Evolutionary conservation across 2,888 invertebrate genomes (phyloP), one percentile per base, ranked within the genome.

Genomic region (Endomychus coccineus): DNA sequence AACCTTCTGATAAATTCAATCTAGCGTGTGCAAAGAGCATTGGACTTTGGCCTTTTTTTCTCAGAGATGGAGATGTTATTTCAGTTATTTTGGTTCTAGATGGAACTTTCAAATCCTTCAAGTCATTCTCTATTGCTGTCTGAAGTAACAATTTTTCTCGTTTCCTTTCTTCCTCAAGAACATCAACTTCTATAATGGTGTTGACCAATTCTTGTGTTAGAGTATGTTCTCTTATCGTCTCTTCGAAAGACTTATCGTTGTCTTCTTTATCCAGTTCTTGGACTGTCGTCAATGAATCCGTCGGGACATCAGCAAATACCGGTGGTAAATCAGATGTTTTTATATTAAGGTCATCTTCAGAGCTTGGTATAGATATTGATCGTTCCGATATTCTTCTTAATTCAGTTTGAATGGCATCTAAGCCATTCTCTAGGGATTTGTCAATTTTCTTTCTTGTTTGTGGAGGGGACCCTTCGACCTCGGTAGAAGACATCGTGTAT

Each of bases 1-100:
- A 87, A 0, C 88, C 88, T 67, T 89, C 88, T 0, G 88, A 88
- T 3, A 88, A 68, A 55, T 88, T 88, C 4, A 88, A 67, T 37
- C 85, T 71, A 10, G 83, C 83, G 54, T 84, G 80, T 3, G 86
- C 84, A 62, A 87, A 88, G 0, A 87, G 61, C 45, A 85, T 75
- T 0, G 86, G 83, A 15, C 82, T 83, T 40, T 83, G 82, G 1
- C 85, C 84, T 37, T 79, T 71, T 52, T 80, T 81, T 12, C 82
- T 74, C 45, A 78, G 58, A 52, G 81, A 72, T 1, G 84, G 80
- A 0, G 83, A 79, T 46, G 74, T 69, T 24, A 82, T 75, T 56
- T 84, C 81, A 3, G 80, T 71, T 7, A 73, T 68, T 52, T 79
- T 75, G 27, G 74, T 77, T 51, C 62, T 67, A 46, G 69, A 10